Evolutionary conservation across 1,140 invertebrate species (phyloP), one percentile per base, ranked within the genome.

Genomic region (Lutraria rhynchaena): DNA sequence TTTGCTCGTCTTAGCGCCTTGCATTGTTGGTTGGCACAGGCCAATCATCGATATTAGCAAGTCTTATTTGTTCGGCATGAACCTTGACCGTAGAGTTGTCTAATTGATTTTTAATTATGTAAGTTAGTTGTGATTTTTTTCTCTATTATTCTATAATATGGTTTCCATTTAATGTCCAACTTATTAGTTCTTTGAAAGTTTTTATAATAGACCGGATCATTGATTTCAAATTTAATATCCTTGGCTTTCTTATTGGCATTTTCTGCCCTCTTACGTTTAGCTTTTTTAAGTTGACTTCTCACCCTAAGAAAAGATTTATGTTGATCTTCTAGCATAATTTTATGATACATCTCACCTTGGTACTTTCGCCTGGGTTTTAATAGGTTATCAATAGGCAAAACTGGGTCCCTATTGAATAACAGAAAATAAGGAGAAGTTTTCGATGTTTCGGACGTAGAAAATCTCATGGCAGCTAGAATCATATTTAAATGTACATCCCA

Each of bases 401-500:
- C 57, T 2, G 29, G 0, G 57, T 82, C 81, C 17, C 70, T 2
- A 19, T 53, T 67, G 22, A 76, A 82, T 15, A 82, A 24, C 2
- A 82, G 19, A 69, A 0, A 82, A n/a, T 51, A 82, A 1, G 61
- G 70, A 0, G 46, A 65, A 24, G 44, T 67, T 44, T 44, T 65
- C 1, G 70, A 49, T 53, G 60, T 53, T 44, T 82, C 81, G 41
- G 29, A 57, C 3, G 76, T 51, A 46, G 44, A 55, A 27, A 82
- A 75, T 15, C 70, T 0, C 1, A 82, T 55, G 7, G 57, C 58
- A 53, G 70, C 81, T 58, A 82, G 35, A 0, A 61, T 49, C 29
- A 76, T 65, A 37, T 83, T 80, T 24, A 83, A 60, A 51, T 55
- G 19, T 37, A 73, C 19, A 67, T 83, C 75, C 75, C 75, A 80